phyloP scores from a whole-genome alignment of 2,888 invertebrate genomes.

The Trypoxylon attenuatum region DNA sequence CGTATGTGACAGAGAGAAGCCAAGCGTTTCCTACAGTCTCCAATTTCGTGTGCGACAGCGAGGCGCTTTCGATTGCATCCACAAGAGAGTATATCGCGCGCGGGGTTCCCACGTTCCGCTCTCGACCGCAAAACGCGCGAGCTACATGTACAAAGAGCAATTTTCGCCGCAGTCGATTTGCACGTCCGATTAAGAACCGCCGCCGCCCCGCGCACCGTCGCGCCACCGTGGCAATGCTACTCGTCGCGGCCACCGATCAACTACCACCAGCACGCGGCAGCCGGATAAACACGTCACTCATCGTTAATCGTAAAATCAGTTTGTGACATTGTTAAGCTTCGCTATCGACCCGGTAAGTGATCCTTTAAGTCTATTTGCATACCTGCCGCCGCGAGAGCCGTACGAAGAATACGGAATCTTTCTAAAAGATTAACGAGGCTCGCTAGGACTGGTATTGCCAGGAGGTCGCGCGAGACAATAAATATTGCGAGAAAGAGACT shows the following conservation, averaged over 20 bases:
- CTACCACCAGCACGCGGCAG: too few relatives aligned
- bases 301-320: too few relatives aligned
- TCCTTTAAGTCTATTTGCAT: too few relatives aligned
- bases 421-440: conserved; percentile 24
- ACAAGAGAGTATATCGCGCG: background rate
- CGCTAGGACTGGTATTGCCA: conserved; percentile 32
- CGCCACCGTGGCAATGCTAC: too few relatives aligned
- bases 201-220: background rate
- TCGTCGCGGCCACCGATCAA: too few relatives aligned
- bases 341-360: too few relatives aligned
- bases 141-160: conserved; percentile 6
- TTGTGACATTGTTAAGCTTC: too few relatives aligned
- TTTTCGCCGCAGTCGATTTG: conserved; percentile 9
- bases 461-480: conserved; percentile 48
- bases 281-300: too few relatives aligned
- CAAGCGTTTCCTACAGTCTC: background rate
- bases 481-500: conserved; percentile 29
- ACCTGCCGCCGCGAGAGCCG: too few relatives aligned
- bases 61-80: background rate
- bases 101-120: conserved; percentile 9
- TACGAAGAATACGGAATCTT: too few relatives aligned
- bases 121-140: background rate
- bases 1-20: background rate
- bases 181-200: background rate
- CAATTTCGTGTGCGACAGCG: conserved; percentile 1